Percentiles rank a stretch among this genome's conserved stretches.
These are phyloP conservation scores for Halcyon badia DNA, from an alignment of 2,797 vertebrate genomes.

Conservation along the genomic window DNA sequence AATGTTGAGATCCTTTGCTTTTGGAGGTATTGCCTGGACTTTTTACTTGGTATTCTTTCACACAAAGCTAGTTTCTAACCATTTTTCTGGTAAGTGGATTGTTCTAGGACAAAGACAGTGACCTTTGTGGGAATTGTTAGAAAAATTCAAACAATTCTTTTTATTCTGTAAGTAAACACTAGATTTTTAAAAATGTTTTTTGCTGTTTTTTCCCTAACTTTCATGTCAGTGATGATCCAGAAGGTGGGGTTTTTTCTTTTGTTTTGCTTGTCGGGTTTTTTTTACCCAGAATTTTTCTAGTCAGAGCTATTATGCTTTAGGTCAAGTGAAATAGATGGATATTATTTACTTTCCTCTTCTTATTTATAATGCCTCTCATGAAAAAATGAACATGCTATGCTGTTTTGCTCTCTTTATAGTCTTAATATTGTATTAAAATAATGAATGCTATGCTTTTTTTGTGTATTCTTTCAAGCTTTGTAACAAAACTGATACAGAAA, in stretches of 20 bases:
- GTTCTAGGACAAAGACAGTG: background rate
- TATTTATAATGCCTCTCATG: constrained; percentile 18
- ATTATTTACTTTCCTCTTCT: background rate
- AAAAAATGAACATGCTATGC: constrained; percentile 28
- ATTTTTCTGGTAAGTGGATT: background rate
- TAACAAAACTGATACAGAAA: constrained; percentile 4
- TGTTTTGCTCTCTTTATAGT: constrained; percentile 37
- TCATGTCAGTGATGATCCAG: background rate
- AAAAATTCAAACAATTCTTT: background rate
- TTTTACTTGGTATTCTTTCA: background rate
- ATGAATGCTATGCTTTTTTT: background rate
- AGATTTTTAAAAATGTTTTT: background rate
- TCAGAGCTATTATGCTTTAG: background rate
- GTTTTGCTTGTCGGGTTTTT: background rate
- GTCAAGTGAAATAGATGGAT: background rate
- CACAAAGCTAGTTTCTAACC: background rate
- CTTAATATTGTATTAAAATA: constrained; percentile 50
- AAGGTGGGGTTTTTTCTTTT: background rate
- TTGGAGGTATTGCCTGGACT: background rate
- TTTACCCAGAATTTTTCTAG: background rate
- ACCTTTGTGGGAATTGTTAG: background rate
- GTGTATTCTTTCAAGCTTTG: constrained; percentile 38
- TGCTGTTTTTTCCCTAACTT: background rate
- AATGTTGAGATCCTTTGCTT: background rate
- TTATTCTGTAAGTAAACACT: background rate